Conservation (phyloP, 1,140 invertebrate genomes). For the Hyles euphorbiae region DNA sequence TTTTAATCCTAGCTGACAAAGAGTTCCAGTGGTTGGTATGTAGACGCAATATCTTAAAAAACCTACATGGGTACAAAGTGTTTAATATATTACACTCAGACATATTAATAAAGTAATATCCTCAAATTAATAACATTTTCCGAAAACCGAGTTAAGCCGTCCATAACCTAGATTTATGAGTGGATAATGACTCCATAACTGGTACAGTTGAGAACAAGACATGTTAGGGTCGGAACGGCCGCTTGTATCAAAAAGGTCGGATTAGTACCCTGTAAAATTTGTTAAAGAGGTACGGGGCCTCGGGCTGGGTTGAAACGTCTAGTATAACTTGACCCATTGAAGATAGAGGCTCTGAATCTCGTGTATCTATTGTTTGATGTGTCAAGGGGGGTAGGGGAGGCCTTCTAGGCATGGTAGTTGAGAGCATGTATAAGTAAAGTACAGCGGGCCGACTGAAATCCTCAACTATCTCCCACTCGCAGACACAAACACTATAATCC, state of each 20-base stretch:
- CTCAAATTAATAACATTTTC: conserved; percentile 53
- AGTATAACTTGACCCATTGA: conserved; percentile 30
- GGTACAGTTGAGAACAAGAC: conserved; percentile 50
- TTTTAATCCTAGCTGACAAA: no score
- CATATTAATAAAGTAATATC: conserved; percentile 30
- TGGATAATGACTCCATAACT: conserved; percentile 62
- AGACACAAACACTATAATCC: conserved; percentile 75
- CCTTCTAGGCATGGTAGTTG: conserved; percentile 33
- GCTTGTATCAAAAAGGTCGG: conserved; percentile 52
- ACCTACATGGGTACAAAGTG: no score
- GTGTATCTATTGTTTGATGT: neutral
- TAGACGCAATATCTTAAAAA: no score
- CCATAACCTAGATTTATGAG: conserved; percentile 66
- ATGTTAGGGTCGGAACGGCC: conserved; percentile 34
- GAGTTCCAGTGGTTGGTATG: no score
- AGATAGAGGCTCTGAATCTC: neutral
- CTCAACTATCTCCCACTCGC: conserved; percentile 67
- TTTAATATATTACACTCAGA: conserved; percentile 4
- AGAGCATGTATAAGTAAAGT: conserved; percentile 38
- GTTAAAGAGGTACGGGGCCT: conserved; percentile 56
- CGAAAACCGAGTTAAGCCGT: conserved; percentile 46
- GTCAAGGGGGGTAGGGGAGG: conserved; percentile 10
- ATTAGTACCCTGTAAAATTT: conserved; percentile 69
- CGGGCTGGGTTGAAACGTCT: conserved; percentile 32
- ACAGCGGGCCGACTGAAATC: conserved; percentile 39